Percentiles rank a stretch among this genome's conserved stretches.
Evolutionary conservation across 2,888 invertebrate species (phyloP).

Genomic region (Troglohyphantes excavatus): DNA sequence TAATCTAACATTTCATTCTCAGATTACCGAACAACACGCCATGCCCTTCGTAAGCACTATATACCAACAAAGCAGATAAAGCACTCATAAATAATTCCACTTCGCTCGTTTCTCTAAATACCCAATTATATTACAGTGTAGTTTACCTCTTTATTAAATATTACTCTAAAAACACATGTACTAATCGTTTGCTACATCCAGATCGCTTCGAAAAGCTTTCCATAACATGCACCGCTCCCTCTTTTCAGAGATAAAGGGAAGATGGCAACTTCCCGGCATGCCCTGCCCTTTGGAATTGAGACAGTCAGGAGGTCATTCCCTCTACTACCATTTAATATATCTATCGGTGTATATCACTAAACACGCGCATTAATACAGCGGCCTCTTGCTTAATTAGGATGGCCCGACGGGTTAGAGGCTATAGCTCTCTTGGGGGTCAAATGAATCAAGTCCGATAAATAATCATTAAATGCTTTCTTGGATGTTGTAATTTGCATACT

Average conservation of each 20-base stretch:
- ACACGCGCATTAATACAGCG: conserved; percentile 51
- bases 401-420: background rate
- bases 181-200: too few species aligned
- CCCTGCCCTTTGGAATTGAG: background rate
- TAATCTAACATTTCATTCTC: too few species aligned
- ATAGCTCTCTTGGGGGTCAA: conserved; percentile 16
- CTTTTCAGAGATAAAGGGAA: background rate
- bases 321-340: conserved; percentile 37
- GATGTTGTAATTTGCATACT: conserved; percentile 28
- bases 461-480: conserved; percentile 5
- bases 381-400: conserved; percentile 40
- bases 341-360: conserved; percentile 45
- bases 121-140: too few species aligned
- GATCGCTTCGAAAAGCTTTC: too few species aligned
- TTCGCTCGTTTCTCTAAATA: too few species aligned
- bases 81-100: too few species aligned
- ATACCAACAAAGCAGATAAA: too few species aligned
- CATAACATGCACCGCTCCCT: background rate
- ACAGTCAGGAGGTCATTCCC: conserved; percentile 1
- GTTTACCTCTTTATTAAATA: too few species aligned
- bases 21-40: too few species aligned
- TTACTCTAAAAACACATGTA: too few species aligned
- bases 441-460: conserved; percentile 52
- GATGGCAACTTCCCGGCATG: background rate
- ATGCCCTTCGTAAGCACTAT: too few species aligned